phyloP scores from a whole-genome alignment of 2,888 invertebrate genomes.

The Marronus borbonicus region DNA sequence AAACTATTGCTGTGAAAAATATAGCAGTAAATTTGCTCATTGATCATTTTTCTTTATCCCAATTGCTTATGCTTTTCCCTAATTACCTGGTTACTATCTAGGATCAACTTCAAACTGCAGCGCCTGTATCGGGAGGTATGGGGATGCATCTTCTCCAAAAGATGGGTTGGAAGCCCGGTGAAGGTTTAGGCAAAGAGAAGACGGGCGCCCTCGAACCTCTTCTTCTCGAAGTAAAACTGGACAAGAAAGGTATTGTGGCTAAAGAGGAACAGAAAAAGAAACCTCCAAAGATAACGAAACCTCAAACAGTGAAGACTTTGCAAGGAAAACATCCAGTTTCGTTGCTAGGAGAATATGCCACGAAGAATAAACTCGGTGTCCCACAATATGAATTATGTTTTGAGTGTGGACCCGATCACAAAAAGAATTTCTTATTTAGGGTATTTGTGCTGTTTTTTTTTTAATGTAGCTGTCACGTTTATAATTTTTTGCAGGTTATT shows the following conservation, averaged over 20 bases:
- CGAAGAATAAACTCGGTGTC: slow-evolving; percentile 87
- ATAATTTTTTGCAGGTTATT: slow-evolving; percentile 76
- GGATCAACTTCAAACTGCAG: slow-evolving; percentile 93
- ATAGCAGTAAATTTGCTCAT: too few relatives aligned
- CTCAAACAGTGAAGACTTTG: slow-evolving; percentile 60
- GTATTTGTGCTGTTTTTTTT: slow-evolving; percentile 71
- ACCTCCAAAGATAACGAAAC: slow-evolving; percentile 57
- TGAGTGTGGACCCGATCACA: slow-evolving; percentile 94
- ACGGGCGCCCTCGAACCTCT: slow-evolving; percentile 93
- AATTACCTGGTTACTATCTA: slow-evolving; percentile 67
- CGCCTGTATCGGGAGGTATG: slow-evolving; percentile 94
- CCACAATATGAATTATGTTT: slow-evolving; percentile 90
- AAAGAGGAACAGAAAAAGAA: slow-evolving; percentile 78
- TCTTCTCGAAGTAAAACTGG: slow-evolving; percentile 94
- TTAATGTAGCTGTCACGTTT: too few relatives aligned
- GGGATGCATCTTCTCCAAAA: slow-evolving; percentile 97
- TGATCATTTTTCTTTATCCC: too few relatives aligned
- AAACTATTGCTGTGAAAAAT: too few relatives aligned
- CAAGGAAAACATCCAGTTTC: slow-evolving; percentile 97
- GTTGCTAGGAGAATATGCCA: slow-evolving; percentile 92
- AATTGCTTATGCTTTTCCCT: not conserved
- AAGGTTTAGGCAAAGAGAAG: slow-evolving; percentile 96
- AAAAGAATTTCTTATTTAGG: slow-evolving; percentile 94
- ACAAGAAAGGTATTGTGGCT: slow-evolving; percentile 90
- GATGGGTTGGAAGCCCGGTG: slow-evolving; percentile 99